Conservation (phyloP, 2,888 invertebrate species). For the Seira musarum region DNA sequence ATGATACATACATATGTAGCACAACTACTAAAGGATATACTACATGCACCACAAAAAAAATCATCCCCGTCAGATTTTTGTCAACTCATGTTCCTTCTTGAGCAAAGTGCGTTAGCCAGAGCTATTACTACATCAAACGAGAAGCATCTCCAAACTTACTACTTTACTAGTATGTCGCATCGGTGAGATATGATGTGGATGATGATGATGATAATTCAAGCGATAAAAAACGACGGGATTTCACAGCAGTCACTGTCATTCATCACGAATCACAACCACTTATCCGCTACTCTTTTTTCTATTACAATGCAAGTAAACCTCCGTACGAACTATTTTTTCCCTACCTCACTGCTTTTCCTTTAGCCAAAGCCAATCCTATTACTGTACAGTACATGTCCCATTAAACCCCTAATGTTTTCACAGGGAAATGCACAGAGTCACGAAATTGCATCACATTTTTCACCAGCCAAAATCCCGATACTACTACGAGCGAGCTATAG, state of each 20-base stretch:
- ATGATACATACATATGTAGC: constrained; percentile 30
- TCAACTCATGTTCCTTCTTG: constrained; percentile 27
- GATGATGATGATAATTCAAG: constrained; percentile 45
- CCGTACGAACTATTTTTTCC: neutral
- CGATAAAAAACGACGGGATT: constrained; percentile 60
- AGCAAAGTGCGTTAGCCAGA: neutral
- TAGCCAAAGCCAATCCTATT: constrained; percentile 5
- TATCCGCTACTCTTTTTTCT: constrained; percentile 59
- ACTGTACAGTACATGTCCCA: constrained; percentile 19
- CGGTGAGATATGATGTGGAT: constrained; percentile 1
- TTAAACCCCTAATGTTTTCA: constrained; percentile 14
- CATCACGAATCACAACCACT: constrained; percentile 63
- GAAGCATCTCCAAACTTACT: too few relatives aligned
- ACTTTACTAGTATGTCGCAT: too few relatives aligned
- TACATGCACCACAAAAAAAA: constrained; percentile 19
- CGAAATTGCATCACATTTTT: constrained; percentile 8
- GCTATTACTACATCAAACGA: neutral
- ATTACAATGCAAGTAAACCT: neutral
- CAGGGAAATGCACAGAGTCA: neutral
- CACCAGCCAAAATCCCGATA: neutral
- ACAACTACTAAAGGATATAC: neutral
- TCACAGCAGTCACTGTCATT: constrained; percentile 62
- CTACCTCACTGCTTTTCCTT: neutral
- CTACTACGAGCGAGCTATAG: neutral
- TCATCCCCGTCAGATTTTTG: constrained; percentile 36